Conservation (phyloP, 2,797 vertebrate species). For the Aplochiton taeniatus region DNA sequence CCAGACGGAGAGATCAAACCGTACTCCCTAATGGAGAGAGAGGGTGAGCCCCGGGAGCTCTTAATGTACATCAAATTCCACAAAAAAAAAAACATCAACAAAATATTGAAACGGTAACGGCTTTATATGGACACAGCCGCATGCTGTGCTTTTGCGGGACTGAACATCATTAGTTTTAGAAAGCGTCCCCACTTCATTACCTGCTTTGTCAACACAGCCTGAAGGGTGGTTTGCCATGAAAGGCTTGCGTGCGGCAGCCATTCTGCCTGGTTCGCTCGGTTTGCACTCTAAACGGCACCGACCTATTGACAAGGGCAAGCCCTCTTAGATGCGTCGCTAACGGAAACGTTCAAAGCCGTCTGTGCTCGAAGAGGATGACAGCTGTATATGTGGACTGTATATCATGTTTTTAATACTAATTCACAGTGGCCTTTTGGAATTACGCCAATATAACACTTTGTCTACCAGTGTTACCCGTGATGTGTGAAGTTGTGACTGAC, state of each 20-base stretch:
- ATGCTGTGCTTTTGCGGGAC: background rate
- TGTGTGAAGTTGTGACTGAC: background rate
- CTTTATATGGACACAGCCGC: background rate
- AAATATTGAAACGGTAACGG: background rate
- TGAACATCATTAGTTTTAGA: background rate
- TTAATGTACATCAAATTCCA: background rate
- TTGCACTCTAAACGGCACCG: background rate
- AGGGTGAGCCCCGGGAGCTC: constrained; percentile 75
- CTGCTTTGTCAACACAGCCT: background rate
- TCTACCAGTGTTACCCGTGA: too few species aligned
- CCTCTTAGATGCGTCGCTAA: background rate
- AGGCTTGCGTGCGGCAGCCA: background rate
- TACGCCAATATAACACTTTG: too few species aligned
- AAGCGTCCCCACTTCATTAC: background rate
- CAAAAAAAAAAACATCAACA: background rate
- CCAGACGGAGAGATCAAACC: constrained; percentile 91
- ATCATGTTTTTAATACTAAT: too few species aligned
- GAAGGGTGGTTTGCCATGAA: background rate
- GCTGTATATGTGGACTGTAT: too few species aligned
- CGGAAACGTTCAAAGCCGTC: background rate
- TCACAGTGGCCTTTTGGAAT: too few species aligned
- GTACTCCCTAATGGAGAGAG: constrained; percentile 87
- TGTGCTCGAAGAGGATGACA: background rate
- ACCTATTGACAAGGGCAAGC: background rate
- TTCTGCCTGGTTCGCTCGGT: background rate